These are phyloP conservation scores for Incurvaria masculella DNA, from an alignment of 2,888 invertebrate genomes.

Conservation along the genomic window DNA sequence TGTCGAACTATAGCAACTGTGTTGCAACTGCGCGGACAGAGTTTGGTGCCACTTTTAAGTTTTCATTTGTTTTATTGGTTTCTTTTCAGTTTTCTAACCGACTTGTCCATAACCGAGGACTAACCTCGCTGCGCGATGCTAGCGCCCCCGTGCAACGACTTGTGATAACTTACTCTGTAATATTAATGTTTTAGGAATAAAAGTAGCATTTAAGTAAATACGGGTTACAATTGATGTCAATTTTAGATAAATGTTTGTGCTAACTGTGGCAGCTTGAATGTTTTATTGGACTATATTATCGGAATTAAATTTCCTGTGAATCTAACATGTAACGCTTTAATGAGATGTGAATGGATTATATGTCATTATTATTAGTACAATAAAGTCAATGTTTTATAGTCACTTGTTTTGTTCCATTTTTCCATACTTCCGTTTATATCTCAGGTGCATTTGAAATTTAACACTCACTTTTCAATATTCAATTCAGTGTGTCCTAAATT, in stretches of 20 bases:
- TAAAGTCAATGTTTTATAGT: no score
- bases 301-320: neutral
- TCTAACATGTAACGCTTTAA: neutral
- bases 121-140: constrained; percentile 22
- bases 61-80: constrained; percentile 21
- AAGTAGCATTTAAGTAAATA: neutral
- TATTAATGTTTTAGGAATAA: neutral
- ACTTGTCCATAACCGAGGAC: constrained; percentile 51
- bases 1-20: no score
- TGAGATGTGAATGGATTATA: neutral
- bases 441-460: no score
- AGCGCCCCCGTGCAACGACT: neutral
- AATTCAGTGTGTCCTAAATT: no score
- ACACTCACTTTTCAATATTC: no score
- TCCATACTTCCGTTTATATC: no score
- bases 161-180: neutral
- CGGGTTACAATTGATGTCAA: no score
- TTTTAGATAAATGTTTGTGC: neutral
- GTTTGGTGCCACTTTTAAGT: neutral
- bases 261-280: neutral
- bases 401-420: no score
- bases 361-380: no score
- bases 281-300: no score
- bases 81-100: constrained; percentile 53
- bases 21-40: no score